Evolutionary conservation across 2,797 vertebrate genomes (phyloP).

Genomic region (Helarctos malayanus): DNA sequence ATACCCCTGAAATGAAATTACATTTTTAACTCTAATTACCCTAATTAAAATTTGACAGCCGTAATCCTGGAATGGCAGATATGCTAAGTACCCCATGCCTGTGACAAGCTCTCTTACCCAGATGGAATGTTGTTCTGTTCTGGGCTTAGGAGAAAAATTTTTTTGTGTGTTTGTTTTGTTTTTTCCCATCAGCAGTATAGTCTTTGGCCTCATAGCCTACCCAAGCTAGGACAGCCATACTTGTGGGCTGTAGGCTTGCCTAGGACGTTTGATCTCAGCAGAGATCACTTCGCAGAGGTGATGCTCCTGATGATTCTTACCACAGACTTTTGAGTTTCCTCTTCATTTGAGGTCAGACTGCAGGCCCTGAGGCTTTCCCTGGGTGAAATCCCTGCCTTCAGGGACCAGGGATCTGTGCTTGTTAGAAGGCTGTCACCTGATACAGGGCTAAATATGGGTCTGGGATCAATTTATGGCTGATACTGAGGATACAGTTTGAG

Average conservation of each 20-base stretch:
- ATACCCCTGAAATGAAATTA: conserved; percentile 83
- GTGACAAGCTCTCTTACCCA: conserved; percentile 72
- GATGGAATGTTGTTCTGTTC: conserved; percentile 77
- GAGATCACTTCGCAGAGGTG: background rate
- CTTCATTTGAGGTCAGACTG: conserved; percentile 1
- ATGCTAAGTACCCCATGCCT: conserved; percentile 76
- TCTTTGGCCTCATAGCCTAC: conserved; percentile 55
- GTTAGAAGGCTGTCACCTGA: conserved; percentile 52
- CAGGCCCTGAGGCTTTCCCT: background rate
- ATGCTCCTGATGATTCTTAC: background rate
- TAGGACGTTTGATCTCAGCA: background rate
- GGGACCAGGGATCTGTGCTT: background rate
- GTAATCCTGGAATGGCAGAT: conserved; percentile 80
- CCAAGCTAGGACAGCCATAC: background rate
- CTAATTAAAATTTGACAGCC: conserved; percentile 83
- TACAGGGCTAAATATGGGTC: conserved; percentile 22
- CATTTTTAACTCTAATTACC: conserved; percentile 85
- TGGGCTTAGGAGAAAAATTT: conserved; percentile 62
- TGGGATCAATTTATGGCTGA: conserved; percentile 48
- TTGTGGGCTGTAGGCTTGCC: background rate
- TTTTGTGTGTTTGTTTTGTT: background rate
- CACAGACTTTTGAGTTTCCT: conserved; percentile 18
- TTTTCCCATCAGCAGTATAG: background rate
- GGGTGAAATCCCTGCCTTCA: conserved; percentile 44
- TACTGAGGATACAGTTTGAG: conserved; percentile 62